A percentile compares a stretch with the other conserved stretches of the same genome.
phyloP scores from a whole-genome alignment of 2,797 vertebrate genomes.

The Parauchenoglanis ngamensis region DNA sequence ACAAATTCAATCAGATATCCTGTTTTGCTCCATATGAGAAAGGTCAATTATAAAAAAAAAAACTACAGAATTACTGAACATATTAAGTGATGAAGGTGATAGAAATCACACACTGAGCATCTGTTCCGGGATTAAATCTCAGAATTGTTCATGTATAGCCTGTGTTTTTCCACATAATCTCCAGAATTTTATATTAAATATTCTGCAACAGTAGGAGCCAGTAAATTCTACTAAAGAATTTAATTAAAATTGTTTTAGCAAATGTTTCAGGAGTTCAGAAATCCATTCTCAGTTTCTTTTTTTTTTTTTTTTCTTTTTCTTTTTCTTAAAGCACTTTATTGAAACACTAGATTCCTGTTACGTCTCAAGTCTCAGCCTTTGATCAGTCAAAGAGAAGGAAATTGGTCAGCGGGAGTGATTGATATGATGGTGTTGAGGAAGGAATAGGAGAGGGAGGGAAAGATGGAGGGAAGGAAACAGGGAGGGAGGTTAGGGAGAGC shows the following conservation, averaged over 20 bases:
- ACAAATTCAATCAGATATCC: not conserved
- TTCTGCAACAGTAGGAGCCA: not conserved
- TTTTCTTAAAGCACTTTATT: not conserved
- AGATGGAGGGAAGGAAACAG: slow-evolving; percentile 1
- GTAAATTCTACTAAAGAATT: not conserved
- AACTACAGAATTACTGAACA: not conserved
- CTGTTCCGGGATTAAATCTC: not conserved
- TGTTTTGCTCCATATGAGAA: not conserved
- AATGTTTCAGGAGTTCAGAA: not conserved
- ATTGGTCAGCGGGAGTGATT: slow-evolving; percentile 21
- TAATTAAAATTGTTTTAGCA: not conserved
- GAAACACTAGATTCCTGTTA: not conserved
- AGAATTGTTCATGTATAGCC: not conserved
- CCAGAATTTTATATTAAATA: not conserved
- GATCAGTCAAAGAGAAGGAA: slow-evolving; percentile 33
- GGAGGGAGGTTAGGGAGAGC: slow-evolving; percentile 52
- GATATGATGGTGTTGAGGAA: slow-evolving; percentile 1
- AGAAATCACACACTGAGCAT: not conserved
- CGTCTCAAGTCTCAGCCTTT: slow-evolving; percentile 18
- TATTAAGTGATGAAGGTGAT: not conserved
- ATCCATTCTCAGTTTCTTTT: not conserved
- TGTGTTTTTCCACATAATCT: not conserved
- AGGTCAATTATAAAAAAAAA: not conserved
- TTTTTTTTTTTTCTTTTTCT: not conserved
- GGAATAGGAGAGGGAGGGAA: not conserved